A percentile compares a stretch with the other conserved stretches of the same genome.
phyloP scores from a whole-genome alignment of 2,113 vertebrate genomes.

The Actenoides hombroni region DNA sequence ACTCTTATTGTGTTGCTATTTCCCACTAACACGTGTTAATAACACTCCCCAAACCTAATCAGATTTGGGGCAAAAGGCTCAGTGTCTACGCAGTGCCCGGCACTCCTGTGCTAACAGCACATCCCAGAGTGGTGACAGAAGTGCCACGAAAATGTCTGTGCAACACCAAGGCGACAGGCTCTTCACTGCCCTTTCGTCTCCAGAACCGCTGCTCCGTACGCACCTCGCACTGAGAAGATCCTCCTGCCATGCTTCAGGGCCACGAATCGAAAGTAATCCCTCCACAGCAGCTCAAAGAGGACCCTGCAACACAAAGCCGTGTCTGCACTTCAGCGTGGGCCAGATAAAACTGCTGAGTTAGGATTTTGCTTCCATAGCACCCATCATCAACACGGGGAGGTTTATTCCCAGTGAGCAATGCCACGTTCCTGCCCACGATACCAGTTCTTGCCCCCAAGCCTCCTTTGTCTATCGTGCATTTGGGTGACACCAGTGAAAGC shows the following conservation, averaged over 20 bases:
- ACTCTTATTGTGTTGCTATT: not conserved
- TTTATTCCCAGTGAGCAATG: accelerated
- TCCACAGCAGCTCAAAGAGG: constrained; percentile 85
- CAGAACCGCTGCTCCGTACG: not conserved
- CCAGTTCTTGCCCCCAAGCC: not conserved
- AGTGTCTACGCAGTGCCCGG: not conserved
- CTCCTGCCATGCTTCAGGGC: constrained; percentile 77
- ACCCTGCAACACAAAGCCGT: constrained; percentile 72
- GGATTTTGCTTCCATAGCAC: not conserved
- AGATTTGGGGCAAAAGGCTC: not conserved
- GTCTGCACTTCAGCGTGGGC: not conserved
- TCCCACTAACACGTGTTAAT: not conserved
- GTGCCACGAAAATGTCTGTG: not conserved
- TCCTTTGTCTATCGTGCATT: not conserved
- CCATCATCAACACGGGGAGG: accelerated
- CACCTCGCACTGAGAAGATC: constrained; percentile 79
- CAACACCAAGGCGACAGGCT: not conserved
- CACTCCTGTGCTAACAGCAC: not conserved
- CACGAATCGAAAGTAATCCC: constrained; percentile 85
- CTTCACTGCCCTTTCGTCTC: not conserved
- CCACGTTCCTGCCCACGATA: accelerated
- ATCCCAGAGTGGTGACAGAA: not conserved
- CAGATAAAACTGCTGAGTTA: not conserved
- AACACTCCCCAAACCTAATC: accelerated
- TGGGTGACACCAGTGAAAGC: not conserved